Base-by-base conservation (phyloP, 2,888 invertebrate genomes). In the Tridacna gigas region DNA sequence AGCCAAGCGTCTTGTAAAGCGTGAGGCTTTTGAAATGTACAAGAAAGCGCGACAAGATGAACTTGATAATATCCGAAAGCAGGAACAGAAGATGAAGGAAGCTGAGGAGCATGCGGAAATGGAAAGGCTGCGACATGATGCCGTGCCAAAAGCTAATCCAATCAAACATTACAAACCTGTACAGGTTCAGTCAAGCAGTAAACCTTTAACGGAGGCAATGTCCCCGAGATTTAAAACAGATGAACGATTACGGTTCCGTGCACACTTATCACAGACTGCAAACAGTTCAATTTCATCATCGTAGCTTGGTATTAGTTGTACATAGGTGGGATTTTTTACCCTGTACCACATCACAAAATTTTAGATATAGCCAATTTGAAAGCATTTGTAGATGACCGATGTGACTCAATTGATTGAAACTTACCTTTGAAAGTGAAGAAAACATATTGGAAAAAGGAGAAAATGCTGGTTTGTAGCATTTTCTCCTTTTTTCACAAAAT, bases 131-230 rank as follows among this genome's bases (percentile, higher is more conserved):
- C 80, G 94, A 20, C 79, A 82, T 26, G 92, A 93, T 74, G 90
- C 92, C 48, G 92, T 94, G 0, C 93, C 92, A 80, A 91, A 91
- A 84, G 91, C 94, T 0, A 89, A 93, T 74, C 93, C 93, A 3
- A 85, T 94, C 28, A 90, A 92, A 82, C 90, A 90, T 48, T 94
- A 91, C 83, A 93, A 91, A 75, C 80, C 89, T 9, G 89, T 94
- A 45, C 84, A 86, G 13, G 81, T 94, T 45, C 85, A 91, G 76
- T 89, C 89, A 9, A 94, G 94, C 83, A 91, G 91, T 25, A 92
- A 91, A 80, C 93, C 94, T 9, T 91, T 97, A 0, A 97, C 97
- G 0, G 95, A 96, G 25, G 96, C 97, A 0, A 95, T 96, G 79
- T 91, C 94, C 9, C 94, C 94, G 9, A 80, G 86, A 9, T 94